Percentiles rank a stretch among this genome's conserved stretches.
These are phyloP conservation scores for Sebastes goodei DNA, from an alignment of 2,797 vertebrate genomes.

Conservation along the genomic window DNA sequence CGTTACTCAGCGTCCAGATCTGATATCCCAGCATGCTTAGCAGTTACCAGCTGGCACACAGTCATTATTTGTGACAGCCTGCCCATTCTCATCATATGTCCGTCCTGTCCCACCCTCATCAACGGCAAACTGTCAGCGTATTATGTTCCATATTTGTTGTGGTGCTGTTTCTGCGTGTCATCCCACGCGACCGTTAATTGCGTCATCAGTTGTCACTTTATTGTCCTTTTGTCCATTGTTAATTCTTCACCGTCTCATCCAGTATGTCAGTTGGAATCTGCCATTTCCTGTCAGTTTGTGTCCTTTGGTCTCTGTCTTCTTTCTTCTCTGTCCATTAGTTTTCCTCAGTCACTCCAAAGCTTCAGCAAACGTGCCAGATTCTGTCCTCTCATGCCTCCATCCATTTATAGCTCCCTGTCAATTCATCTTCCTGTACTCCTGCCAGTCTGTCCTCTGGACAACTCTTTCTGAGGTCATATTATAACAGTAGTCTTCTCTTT, in stretches of 20 bases:
- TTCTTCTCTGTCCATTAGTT: constrained; percentile 18
- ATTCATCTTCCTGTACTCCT: constrained; percentile 22
- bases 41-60: constrained; percentile 36
- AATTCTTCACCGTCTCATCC: neutral
- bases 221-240: constrained; percentile 20
- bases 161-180: constrained; percentile 29
- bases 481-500: constrained; percentile 17
- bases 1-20: constrained; percentile 4
- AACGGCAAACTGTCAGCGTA: constrained; percentile 23
- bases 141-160: constrained; percentile 40
- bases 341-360: constrained; percentile 30
- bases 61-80: constrained; percentile 23
- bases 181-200: constrained; percentile 15
- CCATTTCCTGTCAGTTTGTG: neutral
- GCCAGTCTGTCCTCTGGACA: constrained; percentile 10
- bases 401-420: constrained; percentile 35
- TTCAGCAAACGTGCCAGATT: constrained; percentile 29
- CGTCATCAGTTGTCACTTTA: constrained; percentile 23
- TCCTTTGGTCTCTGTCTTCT: constrained; percentile 9
- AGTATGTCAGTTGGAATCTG: neutral
- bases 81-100: constrained; percentile 39
- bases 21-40: constrained; percentile 56
- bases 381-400: neutral
- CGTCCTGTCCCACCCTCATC: constrained; percentile 41
- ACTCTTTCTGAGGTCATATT: constrained; percentile 4